These are phyloP conservation scores for Mustela lutreola DNA, from an alignment of 2,113 vertebrate species.

Conservation along the genomic window DNA sequence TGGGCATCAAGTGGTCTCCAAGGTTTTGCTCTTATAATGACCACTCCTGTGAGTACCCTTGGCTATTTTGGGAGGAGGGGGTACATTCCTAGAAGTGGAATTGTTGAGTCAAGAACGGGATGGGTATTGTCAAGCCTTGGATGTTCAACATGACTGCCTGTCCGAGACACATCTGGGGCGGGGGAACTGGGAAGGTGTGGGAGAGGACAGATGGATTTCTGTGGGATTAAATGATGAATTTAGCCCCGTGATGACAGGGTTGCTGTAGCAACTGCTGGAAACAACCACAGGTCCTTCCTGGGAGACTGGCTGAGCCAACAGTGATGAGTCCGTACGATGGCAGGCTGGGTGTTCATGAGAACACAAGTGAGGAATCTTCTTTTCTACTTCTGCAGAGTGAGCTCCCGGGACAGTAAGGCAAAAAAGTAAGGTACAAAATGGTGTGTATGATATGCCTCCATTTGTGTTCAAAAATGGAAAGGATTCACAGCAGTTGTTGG, in stretches of 20 bases:
- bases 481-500: not conserved
- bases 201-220: not conserved
- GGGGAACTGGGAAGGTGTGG: not conserved
- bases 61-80: not conserved
- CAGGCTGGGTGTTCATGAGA: not conserved
- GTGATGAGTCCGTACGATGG: accelerated
- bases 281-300: accelerated
- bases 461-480: not conserved
- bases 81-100: not conserved
- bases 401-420: not conserved
- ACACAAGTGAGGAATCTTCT: not conserved
- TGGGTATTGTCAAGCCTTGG: not conserved
- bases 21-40: not conserved
- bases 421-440: not conserved
- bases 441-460: not conserved
- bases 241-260: not conserved
- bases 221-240: not conserved
- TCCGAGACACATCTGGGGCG: not conserved
- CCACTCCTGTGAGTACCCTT: not conserved
- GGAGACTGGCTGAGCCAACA: not conserved
- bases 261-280: not conserved
- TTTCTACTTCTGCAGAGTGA: not conserved
- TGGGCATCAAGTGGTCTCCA: not conserved
- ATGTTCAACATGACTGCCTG: not conserved
- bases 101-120: not conserved